Conservation (phyloP, 2,797 vertebrate genomes). For the Micrastur ruficollis region DNA sequence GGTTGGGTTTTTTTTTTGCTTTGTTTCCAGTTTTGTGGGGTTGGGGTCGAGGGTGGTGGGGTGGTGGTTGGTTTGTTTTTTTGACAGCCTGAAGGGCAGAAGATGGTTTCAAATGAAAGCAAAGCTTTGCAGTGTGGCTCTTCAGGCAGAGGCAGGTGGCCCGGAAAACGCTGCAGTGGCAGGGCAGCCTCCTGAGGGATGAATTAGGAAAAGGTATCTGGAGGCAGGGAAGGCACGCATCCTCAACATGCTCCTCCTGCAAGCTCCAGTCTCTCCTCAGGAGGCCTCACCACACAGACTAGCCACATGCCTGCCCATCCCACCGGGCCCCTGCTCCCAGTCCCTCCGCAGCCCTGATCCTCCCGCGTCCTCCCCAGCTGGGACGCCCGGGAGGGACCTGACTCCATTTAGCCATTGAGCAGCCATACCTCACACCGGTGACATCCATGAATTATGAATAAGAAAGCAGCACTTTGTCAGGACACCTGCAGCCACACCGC, state of each 20-base stretch:
- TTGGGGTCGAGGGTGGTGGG: fast-evolving
- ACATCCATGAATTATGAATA: background rate
- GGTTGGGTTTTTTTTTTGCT: background rate
- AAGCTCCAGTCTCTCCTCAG: background rate
- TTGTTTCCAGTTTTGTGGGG: background rate
- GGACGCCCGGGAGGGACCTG: background rate
- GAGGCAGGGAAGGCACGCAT: background rate
- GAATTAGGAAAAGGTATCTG: background rate
- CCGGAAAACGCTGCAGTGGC: background rate
- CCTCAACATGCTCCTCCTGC: background rate
- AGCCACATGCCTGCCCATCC: fast-evolving
- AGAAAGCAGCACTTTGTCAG: background rate
- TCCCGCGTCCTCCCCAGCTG: fast-evolving
- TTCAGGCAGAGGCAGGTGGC: background rate
- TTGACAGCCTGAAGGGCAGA: background rate
- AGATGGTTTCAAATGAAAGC: background rate
- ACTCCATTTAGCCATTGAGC: background rate
- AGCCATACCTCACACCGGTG: background rate
- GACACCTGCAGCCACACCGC: fast-evolving
- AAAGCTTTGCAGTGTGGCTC: background rate
- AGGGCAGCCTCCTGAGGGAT: background rate
- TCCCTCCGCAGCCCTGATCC: background rate
- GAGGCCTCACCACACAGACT: background rate
- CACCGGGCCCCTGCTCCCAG: fast-evolving
- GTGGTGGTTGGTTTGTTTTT: background rate